phyloP scores from a whole-genome alignment of 1,140 invertebrate genomes.

The Caenorhabditis briggsae region DNA sequence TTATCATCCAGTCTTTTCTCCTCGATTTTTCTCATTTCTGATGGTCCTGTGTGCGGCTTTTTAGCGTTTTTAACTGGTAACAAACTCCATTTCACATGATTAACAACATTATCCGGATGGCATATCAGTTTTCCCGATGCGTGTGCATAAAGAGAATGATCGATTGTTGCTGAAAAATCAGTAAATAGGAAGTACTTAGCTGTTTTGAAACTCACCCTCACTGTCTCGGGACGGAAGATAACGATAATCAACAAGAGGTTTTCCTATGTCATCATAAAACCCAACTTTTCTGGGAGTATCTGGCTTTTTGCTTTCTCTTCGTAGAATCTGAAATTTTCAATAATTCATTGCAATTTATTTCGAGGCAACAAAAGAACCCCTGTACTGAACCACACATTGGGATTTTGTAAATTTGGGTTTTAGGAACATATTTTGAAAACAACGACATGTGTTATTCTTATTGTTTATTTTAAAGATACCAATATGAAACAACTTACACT shows the following conservation, averaged over 20 bases:
- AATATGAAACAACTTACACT: conserved; percentile 20
- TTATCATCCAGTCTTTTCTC: neutral
- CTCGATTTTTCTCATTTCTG: neutral
- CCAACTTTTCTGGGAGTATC: neutral
- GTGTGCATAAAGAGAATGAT: neutral
- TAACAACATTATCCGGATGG: neutral
- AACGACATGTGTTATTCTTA: too few relatives aligned
- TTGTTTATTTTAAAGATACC: neutral
- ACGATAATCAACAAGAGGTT: conserved; percentile 18
- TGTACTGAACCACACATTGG: neutral
- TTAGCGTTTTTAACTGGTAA: neutral
- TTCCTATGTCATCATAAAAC: conserved; percentile 12
- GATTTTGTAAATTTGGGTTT: neutral
- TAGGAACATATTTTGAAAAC: too few relatives aligned
- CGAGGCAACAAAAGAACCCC: too few relatives aligned
- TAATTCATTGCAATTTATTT: too few relatives aligned
- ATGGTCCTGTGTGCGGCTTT: neutral
- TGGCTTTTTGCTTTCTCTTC: neutral
- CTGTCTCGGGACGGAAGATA: neutral
- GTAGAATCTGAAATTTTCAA: neutral
- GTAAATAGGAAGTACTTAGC: neutral
- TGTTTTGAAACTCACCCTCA: neutral
- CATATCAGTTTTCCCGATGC: neutral
- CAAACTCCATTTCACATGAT: neutral
- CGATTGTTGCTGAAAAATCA: neutral